phyloP scores from a whole-genome alignment of 2,113 vertebrate genomes.

The Anguilla rostrata region DNA sequence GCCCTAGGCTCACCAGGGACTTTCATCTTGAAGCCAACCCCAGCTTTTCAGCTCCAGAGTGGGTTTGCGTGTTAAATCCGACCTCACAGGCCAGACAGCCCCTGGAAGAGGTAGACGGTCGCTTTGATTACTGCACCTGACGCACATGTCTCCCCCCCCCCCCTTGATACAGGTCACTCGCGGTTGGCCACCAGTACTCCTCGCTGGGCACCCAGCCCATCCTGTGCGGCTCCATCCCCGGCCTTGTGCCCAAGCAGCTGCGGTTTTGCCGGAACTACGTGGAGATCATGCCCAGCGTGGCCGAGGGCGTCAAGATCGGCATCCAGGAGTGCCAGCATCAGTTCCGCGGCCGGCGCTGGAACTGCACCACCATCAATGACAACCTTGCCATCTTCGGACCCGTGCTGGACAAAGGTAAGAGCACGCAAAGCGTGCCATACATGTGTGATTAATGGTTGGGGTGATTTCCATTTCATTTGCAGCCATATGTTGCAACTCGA shows the following conservation, averaged over 20 bases:
- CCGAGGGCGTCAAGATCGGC: conserved; percentile 90
- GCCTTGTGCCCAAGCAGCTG: conserved; percentile 94
- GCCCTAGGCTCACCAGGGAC: conserved; percentile 57
- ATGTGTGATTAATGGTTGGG: neutral
- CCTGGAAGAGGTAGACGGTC: conserved; percentile 47
- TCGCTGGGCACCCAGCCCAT: conserved; percentile 87
- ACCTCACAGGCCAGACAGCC: conserved; percentile 66
- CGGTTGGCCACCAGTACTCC: conserved; percentile 89
- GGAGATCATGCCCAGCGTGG: conserved; percentile 97
- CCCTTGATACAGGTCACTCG: conserved; percentile 80
- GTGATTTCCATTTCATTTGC: neutral
- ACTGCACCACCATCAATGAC: conserved; percentile 90
- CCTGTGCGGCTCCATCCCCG: conserved; percentile 91
- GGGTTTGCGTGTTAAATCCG: conserved; percentile 60
- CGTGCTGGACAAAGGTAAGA: conserved; percentile 91
- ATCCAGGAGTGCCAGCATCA: conserved; percentile 97
- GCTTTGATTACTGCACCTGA: conserved; percentile 30
- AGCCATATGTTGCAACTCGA: neutral
- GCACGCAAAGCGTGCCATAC: neutral
- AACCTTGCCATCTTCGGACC: conserved; percentile 96
- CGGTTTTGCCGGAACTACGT: conserved; percentile 96
- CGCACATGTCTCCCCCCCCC: conserved; percentile 11
- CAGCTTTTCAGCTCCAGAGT: conserved; percentile 41
- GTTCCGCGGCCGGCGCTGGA: conserved; percentile 94
- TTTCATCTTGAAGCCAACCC: conserved; percentile 62